Evolutionary conservation across 2,113 vertebrate genomes (phyloP).

Genomic region (Ochotona curzoniae): DNA sequence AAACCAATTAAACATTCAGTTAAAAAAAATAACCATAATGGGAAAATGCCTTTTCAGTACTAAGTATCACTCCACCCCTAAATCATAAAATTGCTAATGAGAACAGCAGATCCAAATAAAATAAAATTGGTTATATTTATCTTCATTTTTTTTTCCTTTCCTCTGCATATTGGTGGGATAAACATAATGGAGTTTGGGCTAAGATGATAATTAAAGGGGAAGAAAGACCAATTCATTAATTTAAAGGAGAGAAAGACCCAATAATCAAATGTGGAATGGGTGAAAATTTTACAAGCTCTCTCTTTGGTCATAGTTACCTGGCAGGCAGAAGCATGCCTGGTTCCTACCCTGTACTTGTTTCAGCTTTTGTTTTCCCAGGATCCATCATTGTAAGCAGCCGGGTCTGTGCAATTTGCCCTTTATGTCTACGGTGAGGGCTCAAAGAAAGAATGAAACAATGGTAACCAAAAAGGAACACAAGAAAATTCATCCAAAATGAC

Average conservation of each 20-base stretch:
- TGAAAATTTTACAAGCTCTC: neutral
- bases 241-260: conserved; percentile 12
- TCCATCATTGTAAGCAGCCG: neutral
- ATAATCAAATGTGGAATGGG: neutral
- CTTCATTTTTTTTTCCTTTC: conserved; percentile 4
- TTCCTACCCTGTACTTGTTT: neutral
- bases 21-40: conserved; percentile 42
- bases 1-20: conserved; percentile 63
- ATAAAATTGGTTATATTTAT: conserved; percentile 44
- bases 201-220: neutral
- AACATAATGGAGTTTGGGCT: neutral
- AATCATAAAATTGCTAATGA: conserved; percentile 61
- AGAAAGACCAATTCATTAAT: conserved; percentile 49
- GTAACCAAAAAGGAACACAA: neutral
- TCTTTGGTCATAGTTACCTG: neutral
- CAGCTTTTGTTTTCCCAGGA: neutral
- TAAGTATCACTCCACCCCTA: conserved; percentile 7
- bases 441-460: neutral
- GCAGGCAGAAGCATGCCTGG: neutral
- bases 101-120: conserved; percentile 47
- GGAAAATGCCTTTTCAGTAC: conserved; percentile 48
- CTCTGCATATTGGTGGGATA: neutral
- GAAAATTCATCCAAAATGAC: neutral
- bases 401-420: neutral
- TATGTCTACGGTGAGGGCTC: neutral